A percentile compares a stretch with the other conserved stretches of the same genome.
Evolutionary conservation across 2,113 vertebrate species (phyloP).

Genomic region (Microtus pennsylvanicus): DNA sequence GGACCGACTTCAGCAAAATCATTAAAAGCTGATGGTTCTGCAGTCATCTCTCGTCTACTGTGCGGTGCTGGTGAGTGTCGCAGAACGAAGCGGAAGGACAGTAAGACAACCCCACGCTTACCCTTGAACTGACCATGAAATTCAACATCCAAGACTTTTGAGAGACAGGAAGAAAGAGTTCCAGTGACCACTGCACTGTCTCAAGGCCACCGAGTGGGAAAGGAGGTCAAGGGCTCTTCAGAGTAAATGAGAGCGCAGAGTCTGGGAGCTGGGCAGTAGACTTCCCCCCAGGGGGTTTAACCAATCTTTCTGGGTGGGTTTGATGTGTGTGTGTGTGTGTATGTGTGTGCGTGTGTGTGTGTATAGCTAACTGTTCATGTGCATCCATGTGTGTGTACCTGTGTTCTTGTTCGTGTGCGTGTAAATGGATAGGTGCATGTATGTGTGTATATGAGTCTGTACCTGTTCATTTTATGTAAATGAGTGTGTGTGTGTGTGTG

Average conservation of each 20-base stretch:
- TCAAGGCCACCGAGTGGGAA: background rate
- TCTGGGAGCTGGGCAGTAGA: background rate
- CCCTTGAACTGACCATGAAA: constrained; percentile 18
- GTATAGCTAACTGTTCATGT: background rate
- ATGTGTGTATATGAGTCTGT: background rate
- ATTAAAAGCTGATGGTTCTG: constrained; percentile 70
- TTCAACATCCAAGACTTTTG: background rate
- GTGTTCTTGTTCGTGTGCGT: background rate
- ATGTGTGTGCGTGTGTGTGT: too few relatives aligned
- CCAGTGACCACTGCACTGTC: background rate
- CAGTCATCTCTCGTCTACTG: constrained; percentile 15
- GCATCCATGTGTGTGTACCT: background rate
- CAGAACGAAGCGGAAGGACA: background rate
- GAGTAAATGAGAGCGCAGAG: background rate
- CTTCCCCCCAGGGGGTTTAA: background rate
- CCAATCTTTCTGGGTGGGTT: background rate
- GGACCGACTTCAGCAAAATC: constrained; percentile 56
- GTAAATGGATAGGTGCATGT: too few relatives aligned
- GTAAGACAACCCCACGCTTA: constrained; percentile 40
- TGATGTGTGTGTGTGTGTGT: background rate
- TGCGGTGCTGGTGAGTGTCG: background rate
- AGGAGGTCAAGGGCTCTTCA: background rate
- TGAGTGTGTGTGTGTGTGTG: background rate
- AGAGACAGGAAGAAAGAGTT: background rate
- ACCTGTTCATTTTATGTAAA: background rate